Percentiles rank a stretch among this genome's conserved stretches.
These are phyloP conservation scores for Margarornis squamiger DNA, from an alignment of 2,797 vertebrate genomes.

Conservation along the genomic window DNA sequence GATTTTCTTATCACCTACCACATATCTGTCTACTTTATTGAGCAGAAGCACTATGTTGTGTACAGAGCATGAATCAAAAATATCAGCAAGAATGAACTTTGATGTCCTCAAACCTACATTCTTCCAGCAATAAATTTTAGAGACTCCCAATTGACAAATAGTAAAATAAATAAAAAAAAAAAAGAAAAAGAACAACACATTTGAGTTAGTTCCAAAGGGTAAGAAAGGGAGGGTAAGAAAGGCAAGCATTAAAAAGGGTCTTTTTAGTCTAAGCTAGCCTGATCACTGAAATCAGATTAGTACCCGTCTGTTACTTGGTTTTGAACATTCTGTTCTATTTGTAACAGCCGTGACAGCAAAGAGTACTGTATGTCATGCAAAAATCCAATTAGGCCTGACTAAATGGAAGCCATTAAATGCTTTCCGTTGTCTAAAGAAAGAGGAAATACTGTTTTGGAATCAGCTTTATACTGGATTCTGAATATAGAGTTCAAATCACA, in stretches of 20 bases:
- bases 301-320: constrained; percentile 48
- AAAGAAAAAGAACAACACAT: constrained; percentile 4
- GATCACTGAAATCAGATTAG: constrained; percentile 66
- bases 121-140: background rate
- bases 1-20: background rate
- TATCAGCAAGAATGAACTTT: background rate
- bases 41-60: background rate
- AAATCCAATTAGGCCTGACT: constrained; percentile 51
- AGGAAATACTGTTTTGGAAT: constrained; percentile 37
- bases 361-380: constrained; percentile 28
- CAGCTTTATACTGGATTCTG: constrained; percentile 44
- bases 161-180: background rate
- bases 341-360: constrained; percentile 53
- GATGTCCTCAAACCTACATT: background rate
- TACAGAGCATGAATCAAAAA: background rate
- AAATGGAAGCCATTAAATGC: constrained; percentile 46
- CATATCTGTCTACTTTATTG: background rate
- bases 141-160: background rate
- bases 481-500: constrained; percentile 27
- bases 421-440: constrained; percentile 29
- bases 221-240: constrained; percentile 37
- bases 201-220: constrained; percentile 27
- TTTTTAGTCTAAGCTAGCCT: constrained; percentile 48
- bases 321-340: constrained; percentile 71
- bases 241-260: constrained; percentile 41